These are phyloP conservation scores for Tachina grossa DNA, from an alignment of 2,888 invertebrate species.

Conservation along the genomic window DNA sequence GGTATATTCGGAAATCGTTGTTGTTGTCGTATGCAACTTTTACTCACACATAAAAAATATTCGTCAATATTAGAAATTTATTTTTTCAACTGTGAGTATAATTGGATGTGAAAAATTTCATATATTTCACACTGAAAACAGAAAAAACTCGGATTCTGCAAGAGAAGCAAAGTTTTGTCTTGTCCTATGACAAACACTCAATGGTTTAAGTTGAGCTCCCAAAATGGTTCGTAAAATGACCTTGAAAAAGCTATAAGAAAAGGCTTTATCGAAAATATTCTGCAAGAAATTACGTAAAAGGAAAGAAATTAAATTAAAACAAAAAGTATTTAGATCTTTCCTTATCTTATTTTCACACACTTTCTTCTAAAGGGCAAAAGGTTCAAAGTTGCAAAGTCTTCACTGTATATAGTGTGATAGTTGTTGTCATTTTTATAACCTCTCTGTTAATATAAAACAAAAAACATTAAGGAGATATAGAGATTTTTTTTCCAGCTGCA, in stretches of 20 bases:
- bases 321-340: too few relatives aligned
- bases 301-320: too few relatives aligned
- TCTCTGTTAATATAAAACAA: conserved; percentile 35
- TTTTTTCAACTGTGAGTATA: background rate
- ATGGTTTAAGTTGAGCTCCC: too few relatives aligned
- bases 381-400: background rate
- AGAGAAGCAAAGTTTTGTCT: too few relatives aligned
- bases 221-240: too few relatives aligned
- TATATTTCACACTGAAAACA: background rate
- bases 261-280: too few relatives aligned
- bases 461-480: conserved; percentile 40
- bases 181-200: too few relatives aligned
- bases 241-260: too few relatives aligned
- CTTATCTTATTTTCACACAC: too few relatives aligned
- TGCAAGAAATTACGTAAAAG: too few relatives aligned
- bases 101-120: conserved; percentile 7
- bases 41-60: conserved; percentile 41
- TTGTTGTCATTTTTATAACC: conserved; percentile 53
- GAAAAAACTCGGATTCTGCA: background rate
- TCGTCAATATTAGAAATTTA: conserved; percentile 39
- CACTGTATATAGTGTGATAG: conserved; percentile 12
- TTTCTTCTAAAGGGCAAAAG: too few relatives aligned
- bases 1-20: background rate
- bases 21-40: background rate
- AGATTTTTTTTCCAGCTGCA: conserved; percentile 29